Base-by-base conservation (phyloP, 2,797 vertebrate genomes). In the Acrossocheilus fasciatus region DNA sequence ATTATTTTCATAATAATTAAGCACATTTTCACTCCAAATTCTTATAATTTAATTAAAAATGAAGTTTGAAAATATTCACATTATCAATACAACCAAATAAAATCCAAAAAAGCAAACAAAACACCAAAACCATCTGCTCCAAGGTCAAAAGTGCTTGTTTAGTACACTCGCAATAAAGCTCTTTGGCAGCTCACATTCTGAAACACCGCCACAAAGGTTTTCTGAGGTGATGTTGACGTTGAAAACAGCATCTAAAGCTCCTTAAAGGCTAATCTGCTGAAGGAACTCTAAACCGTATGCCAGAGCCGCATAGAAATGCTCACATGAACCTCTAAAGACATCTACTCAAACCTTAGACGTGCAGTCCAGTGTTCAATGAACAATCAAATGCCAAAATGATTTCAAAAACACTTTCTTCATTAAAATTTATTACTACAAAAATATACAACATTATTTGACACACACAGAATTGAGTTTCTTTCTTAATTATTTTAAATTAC, bases 221-320 rank as follows among this genome's bases (percentile, higher is more conserved):
- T 81, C 82, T 62, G 14, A 73, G 82, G 87, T 75, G 76, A 90
- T 88, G 86, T 88, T 81, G 82, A 82, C 83, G 34, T 88, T 50
- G 78, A 87, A 89, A 88, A 89, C 83, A 85, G 84, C 79, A 81
- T 47, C 75, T 41, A 89, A 92, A 91, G 88, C 91, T 91, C 17
- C 85, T 89, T 90, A 90, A 87, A 81, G 75, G 68, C 80, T 89
- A 89, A 89, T 91, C 89, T 89, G 54, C 84, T 89, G 43, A 86
- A 66, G 81, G 68, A 88, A 86, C 75, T 84, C 75, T 81, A 43
- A 73, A 89, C 77, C 30, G 52, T 52, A 74, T 70, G 34, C 81
- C 10, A 17, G 43, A 66, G 43, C 10, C 7, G 8, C 26, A 68
- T 30, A 43, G n/a, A 62, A 54, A 73, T 8, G 45, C 6, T 50